Evolutionary conservation across 2,888 invertebrate genomes (phyloP), one percentile per base, ranked within the genome.

Genomic region (Phlogophora meticulosa): DNA sequence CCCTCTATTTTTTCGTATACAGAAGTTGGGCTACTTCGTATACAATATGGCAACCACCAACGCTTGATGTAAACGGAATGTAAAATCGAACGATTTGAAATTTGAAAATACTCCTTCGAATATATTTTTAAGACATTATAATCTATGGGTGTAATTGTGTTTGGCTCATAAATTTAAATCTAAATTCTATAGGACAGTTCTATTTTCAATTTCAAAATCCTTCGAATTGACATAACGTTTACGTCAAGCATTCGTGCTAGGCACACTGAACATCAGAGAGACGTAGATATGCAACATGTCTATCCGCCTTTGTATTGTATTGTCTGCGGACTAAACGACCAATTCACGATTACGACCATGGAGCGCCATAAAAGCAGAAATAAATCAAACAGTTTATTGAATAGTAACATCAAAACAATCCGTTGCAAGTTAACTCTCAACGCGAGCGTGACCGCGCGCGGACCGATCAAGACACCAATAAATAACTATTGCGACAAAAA

Each of bases 401-500:
- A 82, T 81, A 78, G 78, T 71, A 67, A 78, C 80, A 76, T 80
- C 70, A 68, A 67, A 82, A 76, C 81, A 82, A 76, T 80, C 72
- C 73, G 51, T 68, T 70, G 76, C 40, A 72, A 72, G 80, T 78
- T 78, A 81, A 83, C 80, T 76, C 65, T 74, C 65, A 71, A 78
- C 38, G 79, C 75, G 70, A 71, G 71, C 82, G 68, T 71, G 81
- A 74, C 74, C 72, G 73, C 81, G 68, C 55, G 66, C 66, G 67
- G 72, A 60, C 76, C 78, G 76, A 72, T 80, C 83, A 83, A 83
- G 83, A 81, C 71, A 72, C 72, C 63, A 72, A 78, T 82, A 80
- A 82, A 83, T 84, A 84, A 83, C 76, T 66, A 78, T 80, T 80
- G 81, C 78, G 82, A 83, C 82, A 83, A 83, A 82, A 80, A 76